Base-by-base conservation (phyloP, 2,888 invertebrate species). In the Drosophila kuntzei region DNA sequence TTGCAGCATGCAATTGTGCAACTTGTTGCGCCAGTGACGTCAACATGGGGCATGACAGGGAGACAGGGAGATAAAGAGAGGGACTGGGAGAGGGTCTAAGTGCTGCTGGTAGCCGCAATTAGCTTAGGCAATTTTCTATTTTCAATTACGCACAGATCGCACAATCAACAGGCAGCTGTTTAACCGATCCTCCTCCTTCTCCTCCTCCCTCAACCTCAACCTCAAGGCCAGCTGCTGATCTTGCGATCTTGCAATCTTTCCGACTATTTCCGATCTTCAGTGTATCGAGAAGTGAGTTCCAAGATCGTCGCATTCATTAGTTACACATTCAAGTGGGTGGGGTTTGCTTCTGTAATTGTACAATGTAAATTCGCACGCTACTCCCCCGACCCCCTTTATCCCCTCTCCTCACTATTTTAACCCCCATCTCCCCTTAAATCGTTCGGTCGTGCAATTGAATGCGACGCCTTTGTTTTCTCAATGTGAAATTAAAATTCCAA, bases 401-500 rank as follows among this genome's bases (percentile, higher is more conserved):
- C 29, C 16, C 43, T 7, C 43, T 22, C n/a, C n/a, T 8, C 9
- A 4, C 3, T 6, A 2, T n/a, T 3, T n/a, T 27, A 49, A 29
- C 57, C 66, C 53, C 53, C 60, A 36, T 1, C 20, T 18, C 34
- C 50, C 25, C 27, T 16, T 36, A 20, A 29, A 36, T 41, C 39
- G 57, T 55, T 39, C n/a, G 49, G 51, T 53, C 70, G 34, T 68
- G 67, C 70, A 71, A 87, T 83, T 85, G 89, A 85, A 85, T 89
- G 85, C 85, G 68, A 64, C 69, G 87, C 81, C 85, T 85, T 85
- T 85, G 89, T 85, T 77, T 73, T 61, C 80, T 76, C 80, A 76
- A 87, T 84, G 83, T 57, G 66, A 89, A 87, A 85, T 85, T 85
- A 89, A 89, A 85, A 81, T 85, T 87, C 81, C 84, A 74, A 84